These are phyloP conservation scores for Hemicordylus capensis DNA, from an alignment of 2,113 vertebrate genomes.

Conservation along the genomic window DNA sequence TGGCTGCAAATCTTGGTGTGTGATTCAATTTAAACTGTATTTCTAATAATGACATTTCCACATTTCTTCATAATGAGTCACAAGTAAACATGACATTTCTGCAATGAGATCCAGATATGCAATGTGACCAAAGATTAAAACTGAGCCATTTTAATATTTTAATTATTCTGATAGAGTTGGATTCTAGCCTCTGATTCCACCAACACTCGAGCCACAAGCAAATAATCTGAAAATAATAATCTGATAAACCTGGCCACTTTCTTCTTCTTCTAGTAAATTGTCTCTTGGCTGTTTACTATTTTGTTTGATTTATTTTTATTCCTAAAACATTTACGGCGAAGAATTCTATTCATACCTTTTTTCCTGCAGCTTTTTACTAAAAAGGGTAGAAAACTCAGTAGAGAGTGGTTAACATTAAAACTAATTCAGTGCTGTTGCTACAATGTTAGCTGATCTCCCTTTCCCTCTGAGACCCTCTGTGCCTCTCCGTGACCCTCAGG, in stretches of 20 bases:
- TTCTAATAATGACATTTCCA: constrained; percentile 66
- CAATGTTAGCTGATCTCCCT: no score
- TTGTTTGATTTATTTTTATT: constrained; percentile 61
- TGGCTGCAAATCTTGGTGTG: constrained; percentile 51
- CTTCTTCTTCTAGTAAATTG: constrained; percentile 48
- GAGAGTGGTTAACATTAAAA: no score
- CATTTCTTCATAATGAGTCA: constrained; percentile 69
- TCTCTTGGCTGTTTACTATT: constrained; percentile 60
- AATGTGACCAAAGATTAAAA: constrained; percentile 60
- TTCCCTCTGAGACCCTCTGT: no score
- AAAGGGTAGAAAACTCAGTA: no score
- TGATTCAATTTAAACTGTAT: constrained; percentile 59
- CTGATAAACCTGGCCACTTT: constrained; percentile 60
- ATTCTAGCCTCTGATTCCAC: constrained; percentile 47
- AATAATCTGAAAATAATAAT: constrained; percentile 71
- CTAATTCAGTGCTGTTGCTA: no score
- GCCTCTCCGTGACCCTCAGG: no score
- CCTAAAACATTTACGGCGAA: constrained; percentile 55
- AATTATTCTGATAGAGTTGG: constrained; percentile 55
- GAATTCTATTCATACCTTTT: constrained; percentile 64
- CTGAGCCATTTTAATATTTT: constrained; percentile 59
- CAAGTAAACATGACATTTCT: constrained; percentile 69
- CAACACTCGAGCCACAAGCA: constrained; percentile 46
- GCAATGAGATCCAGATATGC: constrained; percentile 46
- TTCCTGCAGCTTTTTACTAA: constrained; percentile 51